Percentiles rank a stretch among this genome's conserved stretches.
Evolutionary conservation across 2,113 vertebrate genomes (phyloP).

Genomic region (Cranoglanis bouderius): DNA sequence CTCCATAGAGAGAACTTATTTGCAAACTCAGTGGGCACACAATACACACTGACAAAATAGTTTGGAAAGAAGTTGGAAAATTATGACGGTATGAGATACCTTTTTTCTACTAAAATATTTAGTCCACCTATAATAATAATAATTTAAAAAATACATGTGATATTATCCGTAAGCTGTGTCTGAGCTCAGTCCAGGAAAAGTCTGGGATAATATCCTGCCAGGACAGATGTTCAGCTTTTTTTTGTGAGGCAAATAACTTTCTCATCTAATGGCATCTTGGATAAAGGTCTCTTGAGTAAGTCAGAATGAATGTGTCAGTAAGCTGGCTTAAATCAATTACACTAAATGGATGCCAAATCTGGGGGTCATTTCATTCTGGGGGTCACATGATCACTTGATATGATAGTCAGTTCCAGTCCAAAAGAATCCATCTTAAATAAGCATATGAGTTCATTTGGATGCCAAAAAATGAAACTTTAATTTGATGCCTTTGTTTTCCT

Average conservation of each 20-base stretch:
- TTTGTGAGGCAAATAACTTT: background rate
- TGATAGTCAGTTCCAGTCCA: background rate
- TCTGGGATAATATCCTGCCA: background rate
- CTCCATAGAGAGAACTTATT: background rate
- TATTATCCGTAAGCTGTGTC: background rate
- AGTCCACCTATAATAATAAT: background rate
- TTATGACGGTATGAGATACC: no score
- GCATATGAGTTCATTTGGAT: background rate
- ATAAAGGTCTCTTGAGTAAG: background rate
- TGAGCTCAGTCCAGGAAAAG: background rate
- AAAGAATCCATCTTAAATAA: background rate
- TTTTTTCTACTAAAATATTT: background rate
- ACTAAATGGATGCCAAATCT: background rate
- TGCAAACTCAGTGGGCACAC: background rate
- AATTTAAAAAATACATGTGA: no score
- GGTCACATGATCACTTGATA: no score
- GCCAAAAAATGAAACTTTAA: background rate
- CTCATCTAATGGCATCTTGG: background rate
- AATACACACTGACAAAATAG: background rate
- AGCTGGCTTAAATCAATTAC: background rate
- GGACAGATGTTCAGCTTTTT: background rate
- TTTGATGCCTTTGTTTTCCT: background rate
- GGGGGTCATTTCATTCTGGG: background rate
- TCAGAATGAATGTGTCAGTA: background rate
- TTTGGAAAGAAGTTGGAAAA: background rate